Base-by-base conservation (phyloP, 2,113 vertebrate species). In the Malurus cyaneus region DNA sequence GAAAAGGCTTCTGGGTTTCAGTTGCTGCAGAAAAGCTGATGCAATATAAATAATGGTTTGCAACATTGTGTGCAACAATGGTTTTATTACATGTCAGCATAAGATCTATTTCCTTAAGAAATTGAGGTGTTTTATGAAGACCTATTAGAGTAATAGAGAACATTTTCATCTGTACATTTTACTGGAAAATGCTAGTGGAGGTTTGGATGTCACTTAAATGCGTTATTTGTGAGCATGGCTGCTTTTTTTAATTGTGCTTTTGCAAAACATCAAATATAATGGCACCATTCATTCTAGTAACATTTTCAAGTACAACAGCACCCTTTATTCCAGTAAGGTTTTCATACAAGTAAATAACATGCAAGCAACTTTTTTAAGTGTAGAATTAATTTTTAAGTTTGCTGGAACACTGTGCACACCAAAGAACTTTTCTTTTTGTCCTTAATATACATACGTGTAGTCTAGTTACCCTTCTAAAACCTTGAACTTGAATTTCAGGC, bases 91-190 rank as follows among this genome's bases (percentile, higher is more conserved):
- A 46, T 34, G 24, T 31, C 65, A 57, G 21, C 12, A 10, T 74
- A 73, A 56, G 11, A 20, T 65, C 73, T 91, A 12, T n/a, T 93
- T 79, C 67, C 32, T 67, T 52, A 60, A 74, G 76, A 88, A 95
- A 80, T 6, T 1, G 6, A 61, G 46, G 18, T 34, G 13, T 24
- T 78, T 80, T 70, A 54, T 74, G 80, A 89, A 90, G 49, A 59
- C 17, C 23, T 66, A 9, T 34, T 46, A 49, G 16, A 41, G 3
- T 53, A 59, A 52, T 21, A 46, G 15, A 52, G 46, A 76, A 32
- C 5, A 29, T 19, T 86, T 94, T 36, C 18, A 39, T 79, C 32
- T 28, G 39, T 73, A 20, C 6, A 17, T 76, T 92, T 84, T 67
- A 53, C 64, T 36, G 79, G 62, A 91, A 64, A 72, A 42, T 31